Conservation (phyloP, 1,140 invertebrate genomes). For the Littorina saxatilis region DNA sequence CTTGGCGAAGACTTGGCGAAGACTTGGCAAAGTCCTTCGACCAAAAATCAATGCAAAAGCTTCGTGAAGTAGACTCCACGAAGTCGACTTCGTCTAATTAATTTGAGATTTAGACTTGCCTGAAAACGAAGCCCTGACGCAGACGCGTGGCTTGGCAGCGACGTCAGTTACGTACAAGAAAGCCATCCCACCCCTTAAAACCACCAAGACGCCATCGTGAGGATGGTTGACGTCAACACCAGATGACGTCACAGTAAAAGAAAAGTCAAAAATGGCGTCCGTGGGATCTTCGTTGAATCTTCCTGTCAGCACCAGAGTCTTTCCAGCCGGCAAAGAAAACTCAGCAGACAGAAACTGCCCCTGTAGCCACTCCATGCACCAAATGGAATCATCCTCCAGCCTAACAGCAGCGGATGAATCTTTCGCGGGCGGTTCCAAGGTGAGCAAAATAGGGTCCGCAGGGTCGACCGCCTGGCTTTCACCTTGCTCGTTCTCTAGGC, state of each 20-base stretch:
- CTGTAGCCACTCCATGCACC: background rate
- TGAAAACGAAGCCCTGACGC: background rate
- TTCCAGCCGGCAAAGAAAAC: background rate
- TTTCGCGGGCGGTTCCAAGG: background rate
- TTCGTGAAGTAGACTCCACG: too few relatives aligned
- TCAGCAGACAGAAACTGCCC: background rate
- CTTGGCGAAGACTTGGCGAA: too few relatives aligned
- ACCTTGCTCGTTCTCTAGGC: background rate
- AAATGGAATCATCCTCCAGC: constrained; percentile 1
- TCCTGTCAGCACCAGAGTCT: background rate
- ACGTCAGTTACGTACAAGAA: background rate
- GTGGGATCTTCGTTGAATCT: background rate
- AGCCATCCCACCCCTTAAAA: background rate
- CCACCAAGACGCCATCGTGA: constrained; percentile 18
- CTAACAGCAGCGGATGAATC: too few relatives aligned
- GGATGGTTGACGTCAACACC: background rate
- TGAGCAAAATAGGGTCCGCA: background rate
- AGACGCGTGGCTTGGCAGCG: background rate
- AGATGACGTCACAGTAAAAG: constrained; percentile 7
- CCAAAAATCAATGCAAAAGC: too few relatives aligned
- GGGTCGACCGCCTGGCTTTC: background rate
- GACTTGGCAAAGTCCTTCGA: too few relatives aligned
- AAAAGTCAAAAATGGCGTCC: background rate
- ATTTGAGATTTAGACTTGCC: too few relatives aligned
- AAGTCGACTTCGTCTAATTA: too few relatives aligned